phyloP scores from a whole-genome alignment of 53 echinoderm and acorn worm species.

The Paracentrotus lividus region DNA sequence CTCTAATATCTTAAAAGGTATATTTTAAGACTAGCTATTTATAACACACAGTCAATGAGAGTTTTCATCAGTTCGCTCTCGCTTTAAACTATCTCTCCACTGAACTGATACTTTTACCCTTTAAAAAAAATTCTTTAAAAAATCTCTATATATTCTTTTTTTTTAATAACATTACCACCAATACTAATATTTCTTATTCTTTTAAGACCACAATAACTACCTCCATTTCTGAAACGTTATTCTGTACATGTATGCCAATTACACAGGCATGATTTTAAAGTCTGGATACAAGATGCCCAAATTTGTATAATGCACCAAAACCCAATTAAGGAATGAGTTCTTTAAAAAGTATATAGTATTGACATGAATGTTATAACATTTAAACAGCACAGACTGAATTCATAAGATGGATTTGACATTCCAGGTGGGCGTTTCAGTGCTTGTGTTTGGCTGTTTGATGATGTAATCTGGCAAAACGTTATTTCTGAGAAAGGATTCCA shows the following conservation, averaged over 20 bases:
- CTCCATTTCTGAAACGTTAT: too few relatives aligned
- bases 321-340: background rate
- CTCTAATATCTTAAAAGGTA: too few relatives aligned
- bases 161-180: background rate
- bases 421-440: background rate
- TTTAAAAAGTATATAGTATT: background rate
- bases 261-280: background rate
- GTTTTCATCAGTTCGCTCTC: too few relatives aligned
- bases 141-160: too few relatives aligned
- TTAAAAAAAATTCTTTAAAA: too few relatives aligned
- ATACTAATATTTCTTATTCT: too few relatives aligned
- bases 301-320: background rate
- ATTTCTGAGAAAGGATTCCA: background rate
- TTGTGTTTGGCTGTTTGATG: background rate
- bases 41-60: too few relatives aligned
- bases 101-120: too few relatives aligned
- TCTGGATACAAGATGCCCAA: background rate
- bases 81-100: too few relatives aligned
- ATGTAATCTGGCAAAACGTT: background rate
- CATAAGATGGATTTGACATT: background rate
- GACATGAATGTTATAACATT: background rate
- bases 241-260: background rate
- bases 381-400: constrained; percentile 1
- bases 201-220: too few relatives aligned
- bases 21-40: too few relatives aligned